Evolutionary conservation across 2,888 invertebrate genomes (phyloP).

Genomic region (Dyspetes luteomarginatus): DNA sequence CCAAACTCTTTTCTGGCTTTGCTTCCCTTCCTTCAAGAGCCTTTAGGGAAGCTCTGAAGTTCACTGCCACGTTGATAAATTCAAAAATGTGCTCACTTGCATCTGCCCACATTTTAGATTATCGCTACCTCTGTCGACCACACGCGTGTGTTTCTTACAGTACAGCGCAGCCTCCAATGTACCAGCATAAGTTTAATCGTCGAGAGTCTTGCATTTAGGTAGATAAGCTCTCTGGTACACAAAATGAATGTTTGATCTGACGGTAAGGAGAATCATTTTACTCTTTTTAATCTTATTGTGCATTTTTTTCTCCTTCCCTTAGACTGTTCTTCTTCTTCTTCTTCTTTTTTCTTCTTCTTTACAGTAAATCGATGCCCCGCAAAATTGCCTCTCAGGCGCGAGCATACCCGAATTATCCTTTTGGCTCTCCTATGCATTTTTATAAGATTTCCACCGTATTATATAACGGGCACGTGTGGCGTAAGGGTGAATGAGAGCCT

Average conservation of each 20-base stretch:
- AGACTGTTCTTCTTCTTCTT: conserved; percentile 16
- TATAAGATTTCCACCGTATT: conserved; percentile 60
- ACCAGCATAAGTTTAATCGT: neutral
- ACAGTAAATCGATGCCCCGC: conserved; percentile 56
- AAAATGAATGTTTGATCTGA: no score
- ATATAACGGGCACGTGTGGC: conserved; percentile 18
- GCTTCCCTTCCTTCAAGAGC: neutral
- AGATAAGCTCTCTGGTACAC: no score
- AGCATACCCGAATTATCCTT: conserved; percentile 65
- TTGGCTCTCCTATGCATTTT: conserved; percentile 67
- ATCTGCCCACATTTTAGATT: conserved; percentile 5
- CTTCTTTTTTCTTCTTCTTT: conserved; percentile 16
- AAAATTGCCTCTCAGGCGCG: conserved; percentile 63
- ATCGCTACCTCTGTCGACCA: conserved; percentile 4
- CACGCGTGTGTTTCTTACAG: conserved; percentile 6
- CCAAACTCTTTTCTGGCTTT: neutral
- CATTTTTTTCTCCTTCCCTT: conserved; percentile 4
- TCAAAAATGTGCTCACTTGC: conserved; percentile 20
- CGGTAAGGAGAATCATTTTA: neutral
- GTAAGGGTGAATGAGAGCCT: conserved; percentile 17
- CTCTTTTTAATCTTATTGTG: neutral
- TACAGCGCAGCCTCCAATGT: conserved; percentile 1
- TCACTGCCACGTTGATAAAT: conserved; percentile 32
- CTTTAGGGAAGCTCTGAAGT: neutral
- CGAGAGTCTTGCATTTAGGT: neutral